A percentile compares a stretch with the other conserved stretches of the same genome.
Conservation (phyloP, 2,888 invertebrate species). For the Automeris io region DNA sequence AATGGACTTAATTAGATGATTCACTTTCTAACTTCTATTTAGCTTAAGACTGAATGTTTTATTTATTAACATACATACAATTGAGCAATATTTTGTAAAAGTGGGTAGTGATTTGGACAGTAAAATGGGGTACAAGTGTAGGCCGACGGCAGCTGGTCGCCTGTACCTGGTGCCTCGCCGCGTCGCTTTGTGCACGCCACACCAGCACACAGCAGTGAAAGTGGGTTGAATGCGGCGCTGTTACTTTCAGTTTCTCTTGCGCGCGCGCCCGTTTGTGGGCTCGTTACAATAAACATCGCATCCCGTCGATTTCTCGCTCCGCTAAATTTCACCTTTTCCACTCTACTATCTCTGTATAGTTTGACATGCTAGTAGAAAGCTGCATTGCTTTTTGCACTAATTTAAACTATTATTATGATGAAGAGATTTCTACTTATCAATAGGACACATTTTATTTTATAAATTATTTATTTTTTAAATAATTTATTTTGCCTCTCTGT, state of each 20-base stretch:
- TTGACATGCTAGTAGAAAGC: conserved; percentile 63
- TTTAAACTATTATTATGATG: neutral
- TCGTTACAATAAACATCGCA: conserved; percentile 75
- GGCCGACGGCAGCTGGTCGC: conserved; percentile 13
- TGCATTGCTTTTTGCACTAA: conserved; percentile 24
- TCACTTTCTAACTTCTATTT: neutral
- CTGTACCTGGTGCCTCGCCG: conserved; percentile 17
- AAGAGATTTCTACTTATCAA: neutral
- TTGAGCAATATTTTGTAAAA: neutral
- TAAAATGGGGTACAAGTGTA: conserved; percentile 25
- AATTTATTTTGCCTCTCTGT: no score
- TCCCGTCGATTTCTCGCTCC: conserved; percentile 75
- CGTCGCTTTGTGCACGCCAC: conserved; percentile 42
- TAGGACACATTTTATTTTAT: no score
- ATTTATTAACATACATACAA: neutral
- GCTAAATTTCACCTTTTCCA: conserved; percentile 75
- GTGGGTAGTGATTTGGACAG: neutral
- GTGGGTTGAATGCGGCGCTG: conserved; percentile 73
- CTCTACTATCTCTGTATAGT: conserved; percentile 52
- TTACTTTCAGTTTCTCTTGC: conserved; percentile 76
- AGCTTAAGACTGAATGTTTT: no score
- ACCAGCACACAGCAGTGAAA: conserved; percentile 70
- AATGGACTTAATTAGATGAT: no score
- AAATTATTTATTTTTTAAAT: no score
- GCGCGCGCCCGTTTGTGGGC: conserved; percentile 61